Evolutionary conservation across 1,140 invertebrate genomes (phyloP).

Genomic region (Zaprionus africanus): DNA sequence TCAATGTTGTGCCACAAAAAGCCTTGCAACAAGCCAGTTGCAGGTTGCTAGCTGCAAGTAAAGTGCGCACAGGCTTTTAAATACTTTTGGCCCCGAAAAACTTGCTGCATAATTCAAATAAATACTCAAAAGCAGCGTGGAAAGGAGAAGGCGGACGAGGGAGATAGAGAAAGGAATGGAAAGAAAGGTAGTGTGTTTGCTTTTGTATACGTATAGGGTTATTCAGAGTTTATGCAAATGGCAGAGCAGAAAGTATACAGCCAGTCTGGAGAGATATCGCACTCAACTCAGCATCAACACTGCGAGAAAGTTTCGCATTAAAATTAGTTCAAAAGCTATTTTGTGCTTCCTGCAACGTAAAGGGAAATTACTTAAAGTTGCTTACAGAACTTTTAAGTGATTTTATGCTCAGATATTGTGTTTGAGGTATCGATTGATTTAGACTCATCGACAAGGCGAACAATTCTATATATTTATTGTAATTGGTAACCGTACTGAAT

Average conservation of each 20-base stretch:
- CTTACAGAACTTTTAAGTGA: background rate
- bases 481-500: too few species aligned
- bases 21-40: constrained; percentile 37
- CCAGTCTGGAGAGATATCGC: background rate
- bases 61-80: constrained; percentile 55
- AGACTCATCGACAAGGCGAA: too few species aligned
- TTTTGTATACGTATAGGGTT: background rate
- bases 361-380: background rate
- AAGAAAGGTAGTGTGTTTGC: background rate
- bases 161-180: background rate
- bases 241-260: constrained; percentile 1
- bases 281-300: background rate
- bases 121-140: background rate
- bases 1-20: constrained; percentile 54
- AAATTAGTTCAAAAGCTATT: background rate
- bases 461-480: too few species aligned
- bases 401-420: background rate
- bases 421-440: background rate
- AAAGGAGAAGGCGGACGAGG: background rate
- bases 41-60: constrained; percentile 30
- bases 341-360: constrained; percentile 2
- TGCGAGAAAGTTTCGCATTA: background rate
- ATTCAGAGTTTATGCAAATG: constrained; percentile 3
- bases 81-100: constrained; percentile 51
- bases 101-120: constrained; percentile 64